phyloP scores from a whole-genome alignment of 2,797 vertebrate genomes.

The Thamnophis elegans region DNA sequence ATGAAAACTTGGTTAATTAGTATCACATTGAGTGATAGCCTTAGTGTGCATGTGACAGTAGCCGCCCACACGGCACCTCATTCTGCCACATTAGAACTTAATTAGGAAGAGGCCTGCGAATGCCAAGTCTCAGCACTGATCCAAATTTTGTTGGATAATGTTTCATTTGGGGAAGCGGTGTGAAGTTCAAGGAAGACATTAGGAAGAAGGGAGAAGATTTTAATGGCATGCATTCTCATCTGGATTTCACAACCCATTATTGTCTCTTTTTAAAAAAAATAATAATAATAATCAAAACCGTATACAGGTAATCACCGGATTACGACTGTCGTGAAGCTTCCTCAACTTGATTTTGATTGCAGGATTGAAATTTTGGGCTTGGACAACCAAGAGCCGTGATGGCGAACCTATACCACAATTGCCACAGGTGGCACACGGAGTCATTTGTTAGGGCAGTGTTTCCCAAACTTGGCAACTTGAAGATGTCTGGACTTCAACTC shows the following conservation, averaged over 20 bases:
- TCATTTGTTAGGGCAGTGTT: too few species aligned
- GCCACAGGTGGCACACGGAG: too few species aligned
- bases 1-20: constrained; percentile 61
- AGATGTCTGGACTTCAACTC: too few species aligned
- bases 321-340: background rate
- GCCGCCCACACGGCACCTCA: constrained; percentile 47
- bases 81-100: constrained; percentile 49
- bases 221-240: too few species aligned
- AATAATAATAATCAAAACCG: background rate
- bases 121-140: constrained; percentile 29
- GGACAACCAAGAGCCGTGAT: too few species aligned
- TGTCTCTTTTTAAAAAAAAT: background rate
- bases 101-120: constrained; percentile 52
- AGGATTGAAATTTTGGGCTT: too few species aligned
- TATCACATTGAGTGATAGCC: constrained; percentile 35
- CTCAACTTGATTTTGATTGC: background rate
- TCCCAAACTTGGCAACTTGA: too few species aligned
- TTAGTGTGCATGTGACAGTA: constrained; percentile 47
- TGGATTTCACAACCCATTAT: background rate
- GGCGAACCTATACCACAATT: too few species aligned
- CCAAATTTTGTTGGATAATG: constrained; percentile 13
- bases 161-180: background rate
- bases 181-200: background rate
- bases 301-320: background rate
- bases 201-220: background rate